Conservation (phyloP, 2,888 invertebrate genomes). For the Aproaerema taeniolella region DNA sequence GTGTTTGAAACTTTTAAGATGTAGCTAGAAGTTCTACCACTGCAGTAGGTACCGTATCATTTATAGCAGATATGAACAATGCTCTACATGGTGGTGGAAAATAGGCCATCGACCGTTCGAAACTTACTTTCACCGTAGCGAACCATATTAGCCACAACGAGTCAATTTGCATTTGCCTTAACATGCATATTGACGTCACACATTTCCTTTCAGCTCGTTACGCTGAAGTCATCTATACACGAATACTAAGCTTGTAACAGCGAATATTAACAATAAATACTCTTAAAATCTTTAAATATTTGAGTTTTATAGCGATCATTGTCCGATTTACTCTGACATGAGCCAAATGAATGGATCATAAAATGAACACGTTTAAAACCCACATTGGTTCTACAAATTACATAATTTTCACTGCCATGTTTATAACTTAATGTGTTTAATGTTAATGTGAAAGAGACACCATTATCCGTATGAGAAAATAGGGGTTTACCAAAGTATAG, state of each 20-base stretch:
- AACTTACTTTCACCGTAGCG: constrained; percentile 33
- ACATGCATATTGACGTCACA: constrained; percentile 11
- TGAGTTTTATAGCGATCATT: neutral
- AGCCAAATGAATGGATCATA: constrained; percentile 7
- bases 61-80: constrained; percentile 6
- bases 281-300: neutral
- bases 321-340: constrained; percentile 8
- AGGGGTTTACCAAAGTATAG: too few species aligned
- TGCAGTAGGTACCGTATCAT: too few species aligned
- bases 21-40: too few species aligned
- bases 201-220: neutral
- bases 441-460: too few species aligned
- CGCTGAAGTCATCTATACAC: too few species aligned
- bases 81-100: constrained; percentile 19
- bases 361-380: constrained; percentile 24
- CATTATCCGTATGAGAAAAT: too few species aligned
- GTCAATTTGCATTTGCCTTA: constrained; percentile 20
- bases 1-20: too few species aligned
- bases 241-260: too few species aligned
- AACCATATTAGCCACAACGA: constrained; percentile 27
- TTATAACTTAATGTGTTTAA: too few species aligned
- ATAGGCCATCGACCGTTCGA: constrained; percentile 26
- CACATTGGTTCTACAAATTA: too few species aligned
- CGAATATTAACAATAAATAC: too few species aligned
- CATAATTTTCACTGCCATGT: too few species aligned